Base-by-base conservation (phyloP, 2,113 vertebrate genomes). In the Ovibos moschatus region DNA sequence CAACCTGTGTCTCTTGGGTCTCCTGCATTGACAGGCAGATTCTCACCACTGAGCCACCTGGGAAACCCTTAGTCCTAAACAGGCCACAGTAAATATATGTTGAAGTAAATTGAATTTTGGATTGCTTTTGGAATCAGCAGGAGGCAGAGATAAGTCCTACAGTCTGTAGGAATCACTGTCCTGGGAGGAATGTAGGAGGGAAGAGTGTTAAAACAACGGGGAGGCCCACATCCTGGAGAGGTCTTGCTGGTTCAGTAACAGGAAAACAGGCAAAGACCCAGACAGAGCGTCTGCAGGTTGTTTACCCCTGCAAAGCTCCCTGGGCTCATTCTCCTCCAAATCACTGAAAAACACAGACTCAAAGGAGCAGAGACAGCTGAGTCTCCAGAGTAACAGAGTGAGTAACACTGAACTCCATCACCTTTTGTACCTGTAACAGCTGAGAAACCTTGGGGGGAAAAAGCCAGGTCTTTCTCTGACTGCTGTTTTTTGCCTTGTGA, bases 201-300 rank as follows among this genome's bases (percentile, higher is more conserved):
- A 53, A 36, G 28, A 62, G 62, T 33, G 55, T 81, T 64, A 62
- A 57, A 19, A 67, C 23, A 25, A 16, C 0, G 2, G 19, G 15
- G 53, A 17, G 33, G n/a, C 40, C 45, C 5, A 3, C 0, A 0
- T 64, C 2, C n/a, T 11, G 45, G 82, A 58, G 21, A 21, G 16
- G 11, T 79, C 64, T 51, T 17, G 15, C 55, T 28, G 67, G 19
- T 53, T 71, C 64, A 25, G 45, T 17, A 33, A 55, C 71, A 21
- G 15, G 55, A 30, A 93, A 30, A 83, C 6, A 74, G 55, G 45
- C 30, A 50, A 36, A 55, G 45, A 19, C 47, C 16, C 2, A 11
- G 7, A 5, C 51, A 7, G 51, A 43, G 17, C 0, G 0, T n/a
- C n/a, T 36, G 57, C 45, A 67, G 60, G 10, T 58, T 51, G 30